Evolutionary conservation across 2,113 vertebrate species (phyloP).

Genomic region (Catharus minimus): DNA sequence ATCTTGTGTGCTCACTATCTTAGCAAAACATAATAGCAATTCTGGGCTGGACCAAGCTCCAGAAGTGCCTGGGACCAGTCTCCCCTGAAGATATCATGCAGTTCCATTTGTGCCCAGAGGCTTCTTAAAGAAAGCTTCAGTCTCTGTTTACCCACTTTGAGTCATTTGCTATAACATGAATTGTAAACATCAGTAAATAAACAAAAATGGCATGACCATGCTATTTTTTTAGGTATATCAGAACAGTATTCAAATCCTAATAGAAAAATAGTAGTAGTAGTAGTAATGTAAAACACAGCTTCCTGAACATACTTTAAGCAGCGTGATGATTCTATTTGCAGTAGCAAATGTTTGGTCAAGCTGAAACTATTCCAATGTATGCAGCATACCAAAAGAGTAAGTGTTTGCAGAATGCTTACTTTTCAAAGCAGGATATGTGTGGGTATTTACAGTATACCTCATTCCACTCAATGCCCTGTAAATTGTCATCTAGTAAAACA

Average conservation of each 20-base stretch:
- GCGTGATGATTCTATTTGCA: not conserved
- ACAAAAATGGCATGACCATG: not conserved
- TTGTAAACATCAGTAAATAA: not conserved
- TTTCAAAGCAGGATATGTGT: not conserved
- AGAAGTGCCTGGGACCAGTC: not conserved
- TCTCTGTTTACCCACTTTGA: not conserved
- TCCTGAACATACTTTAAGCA: not conserved
- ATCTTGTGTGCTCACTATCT: not conserved
- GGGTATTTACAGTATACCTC: not conserved
- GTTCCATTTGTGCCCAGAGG: not conserved
- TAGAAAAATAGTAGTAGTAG: not conserved
- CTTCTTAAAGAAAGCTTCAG: not conserved
- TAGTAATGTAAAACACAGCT: not conserved
- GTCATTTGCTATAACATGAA: not conserved
- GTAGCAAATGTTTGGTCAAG: not conserved
- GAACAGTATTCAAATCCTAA: not conserved
- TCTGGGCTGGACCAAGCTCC: not conserved
- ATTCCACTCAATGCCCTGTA: not conserved
- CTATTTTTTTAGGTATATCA: not conserved
- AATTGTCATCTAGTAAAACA: not conserved
- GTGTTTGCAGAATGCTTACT: not conserved
- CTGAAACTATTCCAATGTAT: not conserved
- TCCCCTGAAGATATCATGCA: not conserved
- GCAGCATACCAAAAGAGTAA: not conserved
- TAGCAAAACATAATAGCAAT: not conserved